Evolutionary conservation across 2,888 invertebrate species (phyloP), one percentile per base, ranked within the genome.

Genomic region (Leucophora obtusa): DNA sequence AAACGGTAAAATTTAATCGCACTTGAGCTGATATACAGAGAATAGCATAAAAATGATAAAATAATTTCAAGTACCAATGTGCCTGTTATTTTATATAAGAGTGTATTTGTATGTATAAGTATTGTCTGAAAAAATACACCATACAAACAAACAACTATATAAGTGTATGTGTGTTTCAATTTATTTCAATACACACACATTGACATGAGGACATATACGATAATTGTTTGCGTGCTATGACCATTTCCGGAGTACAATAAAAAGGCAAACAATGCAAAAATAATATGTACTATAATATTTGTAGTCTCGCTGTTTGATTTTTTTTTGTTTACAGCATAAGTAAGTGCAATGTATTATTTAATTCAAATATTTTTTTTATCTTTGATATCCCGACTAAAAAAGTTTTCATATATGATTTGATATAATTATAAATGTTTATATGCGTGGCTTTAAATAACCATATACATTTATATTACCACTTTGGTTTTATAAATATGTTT

Each of bases 1-100:
- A 78, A 78, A 68, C 72, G 71, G 72, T 78, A 78, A 78, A 72
- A 60, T 59, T 60, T 68, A 72, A 72, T 71, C 60, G 66, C 71
- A 71, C 66, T 77, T 66, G 60, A 76, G 54, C 54, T 28, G 1
- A 1, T 28, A 28, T 28, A 28, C 28, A 54, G 50, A 54, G 54
- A 54, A 54, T 54, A 17, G 38, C 21, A 56, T n/a, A 15, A 21
- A 56, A 38, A 47, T 38, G 38, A 2, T 24, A 63, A 5, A 54
- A 54, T 21, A 9, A 21, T 14, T 47, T 47, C 43, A 47, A 47
- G 33, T 51, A 14, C n/a, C 43, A n/a, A 47, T 47, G 6, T 47
- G n/a, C n/a, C 14, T 3, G 43, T 47, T n/a, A 3, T 58, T 15
- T 10, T 33, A 38, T 38, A 38, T 38, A 14, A 11, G 2, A 38